phyloP scores from a whole-genome alignment of 1,140 invertebrate genomes.

The Euglossa dilemma region DNA sequence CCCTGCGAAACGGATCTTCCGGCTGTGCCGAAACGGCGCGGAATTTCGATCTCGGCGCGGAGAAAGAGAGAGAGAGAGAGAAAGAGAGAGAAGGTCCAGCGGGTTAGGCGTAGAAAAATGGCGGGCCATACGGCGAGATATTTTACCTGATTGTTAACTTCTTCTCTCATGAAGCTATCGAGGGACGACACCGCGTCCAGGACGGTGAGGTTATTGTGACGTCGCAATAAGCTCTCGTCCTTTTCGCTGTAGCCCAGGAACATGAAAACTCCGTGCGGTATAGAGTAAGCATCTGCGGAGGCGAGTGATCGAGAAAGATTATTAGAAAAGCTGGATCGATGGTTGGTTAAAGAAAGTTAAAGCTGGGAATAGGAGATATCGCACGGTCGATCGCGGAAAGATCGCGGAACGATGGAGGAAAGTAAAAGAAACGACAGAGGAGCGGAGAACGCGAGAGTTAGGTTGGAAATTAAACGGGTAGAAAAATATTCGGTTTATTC shows the following conservation, averaged over 20 bases:
- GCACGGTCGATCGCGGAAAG: too few relatives aligned
- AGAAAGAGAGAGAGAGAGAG: neutral
- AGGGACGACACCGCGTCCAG: slow-evolving; percentile 90
- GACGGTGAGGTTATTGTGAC: slow-evolving; percentile 90
- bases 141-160: slow-evolving; percentile 87
- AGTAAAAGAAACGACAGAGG: too few relatives aligned
- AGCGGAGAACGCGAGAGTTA: neutral
- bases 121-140: neutral
- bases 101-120: neutral
- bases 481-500: neutral
- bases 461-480: neutral
- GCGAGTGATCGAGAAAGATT: slow-evolving; percentile 13
- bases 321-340: neutral
- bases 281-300: slow-evolving; percentile 87
- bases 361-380: too few relatives aligned
- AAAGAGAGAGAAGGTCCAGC: neutral
- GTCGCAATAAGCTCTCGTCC: slow-evolving; percentile 91
- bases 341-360: too few relatives aligned
- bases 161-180: slow-evolving; percentile 88
- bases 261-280: slow-evolving; percentile 91
- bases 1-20: neutral
- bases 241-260: slow-evolving; percentile 93
- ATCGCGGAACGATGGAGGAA: too few relatives aligned
- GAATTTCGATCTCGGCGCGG: neutral
- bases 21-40: neutral